These are phyloP conservation scores for Boleophthalmus pectinirostris DNA, from an alignment of 2,113 vertebrate genomes.

Conservation along the genomic window DNA sequence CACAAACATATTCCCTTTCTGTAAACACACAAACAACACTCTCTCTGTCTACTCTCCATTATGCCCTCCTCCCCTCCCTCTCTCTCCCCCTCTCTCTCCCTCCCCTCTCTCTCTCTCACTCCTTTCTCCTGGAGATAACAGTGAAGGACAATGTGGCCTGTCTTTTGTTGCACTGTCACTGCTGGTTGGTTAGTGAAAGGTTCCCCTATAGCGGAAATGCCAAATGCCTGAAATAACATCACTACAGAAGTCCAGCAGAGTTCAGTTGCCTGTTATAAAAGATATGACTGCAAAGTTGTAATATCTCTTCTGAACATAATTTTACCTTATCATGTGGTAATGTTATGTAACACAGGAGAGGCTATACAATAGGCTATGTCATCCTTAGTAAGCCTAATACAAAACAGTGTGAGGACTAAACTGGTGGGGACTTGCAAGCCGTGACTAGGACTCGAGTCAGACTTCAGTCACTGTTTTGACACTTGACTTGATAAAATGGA, in stretches of 20 bases:
- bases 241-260: constrained; percentile 20
- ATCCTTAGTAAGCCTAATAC: too few species aligned
- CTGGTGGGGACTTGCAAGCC: too few species aligned
- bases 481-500: too few species aligned
- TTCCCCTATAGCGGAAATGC: constrained; percentile 33
- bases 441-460: too few species aligned
- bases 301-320: background rate
- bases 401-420: too few species aligned
- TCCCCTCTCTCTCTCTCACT: background rate
- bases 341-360: background rate
- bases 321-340: background rate
- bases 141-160: constrained; percentile 52
- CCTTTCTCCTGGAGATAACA: constrained; percentile 34
- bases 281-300: background rate
- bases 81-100: constrained; percentile 24
- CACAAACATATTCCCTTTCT: constrained; percentile 29
- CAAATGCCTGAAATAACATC: constrained; percentile 30
- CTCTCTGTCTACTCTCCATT: constrained; percentile 17
- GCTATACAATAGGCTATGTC: too few species aligned
- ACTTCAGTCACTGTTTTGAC: too few species aligned
- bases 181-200: background rate
- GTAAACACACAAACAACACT: constrained; percentile 52
- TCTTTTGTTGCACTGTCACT: constrained; percentile 45
- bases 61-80: background rate
- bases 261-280: constrained; percentile 10